Evolutionary conservation across 2,113 vertebrate genomes (phyloP).

Genomic region (Trogon melanurus): DNA sequence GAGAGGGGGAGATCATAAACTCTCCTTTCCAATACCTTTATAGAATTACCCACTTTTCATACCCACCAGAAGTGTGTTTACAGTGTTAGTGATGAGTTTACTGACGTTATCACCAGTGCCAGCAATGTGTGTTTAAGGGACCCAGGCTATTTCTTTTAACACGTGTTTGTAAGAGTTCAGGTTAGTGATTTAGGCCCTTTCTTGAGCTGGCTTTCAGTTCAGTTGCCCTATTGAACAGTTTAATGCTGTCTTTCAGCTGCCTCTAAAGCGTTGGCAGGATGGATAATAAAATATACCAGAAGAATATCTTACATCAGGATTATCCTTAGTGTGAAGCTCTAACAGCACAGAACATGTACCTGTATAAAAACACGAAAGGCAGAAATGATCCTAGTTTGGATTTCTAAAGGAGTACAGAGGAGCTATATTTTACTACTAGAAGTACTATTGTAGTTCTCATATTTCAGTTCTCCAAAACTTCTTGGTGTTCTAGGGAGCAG

Average conservation of each 20-base stretch:
- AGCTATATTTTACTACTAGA: not conserved
- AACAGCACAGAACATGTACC: not conserved
- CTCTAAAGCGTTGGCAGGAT: not conserved
- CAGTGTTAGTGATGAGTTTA: not conserved
- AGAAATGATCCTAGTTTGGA: not conserved
- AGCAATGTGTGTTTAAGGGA: not conserved
- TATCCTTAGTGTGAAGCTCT: not conserved
- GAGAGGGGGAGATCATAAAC: not conserved
- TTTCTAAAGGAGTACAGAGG: not conserved
- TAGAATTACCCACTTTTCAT: not conserved
- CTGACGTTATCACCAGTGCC: not conserved
- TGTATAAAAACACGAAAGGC: not conserved
- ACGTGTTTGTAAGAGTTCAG: not conserved
- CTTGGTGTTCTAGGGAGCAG: not conserved
- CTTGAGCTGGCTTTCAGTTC: not conserved
- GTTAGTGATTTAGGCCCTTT: not conserved
- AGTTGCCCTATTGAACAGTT: not conserved
- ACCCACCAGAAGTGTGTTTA: too few relatives aligned
- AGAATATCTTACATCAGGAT: not conserved
- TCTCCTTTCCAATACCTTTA: not conserved
- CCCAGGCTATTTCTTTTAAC: not conserved
- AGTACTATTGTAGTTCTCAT: not conserved
- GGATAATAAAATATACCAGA: not conserved
- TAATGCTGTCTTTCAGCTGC: not conserved
- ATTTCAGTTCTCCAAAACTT: not conserved